phyloP scores from a whole-genome alignment of 2,113 vertebrate species.

The Apteryx mantelli region DNA sequence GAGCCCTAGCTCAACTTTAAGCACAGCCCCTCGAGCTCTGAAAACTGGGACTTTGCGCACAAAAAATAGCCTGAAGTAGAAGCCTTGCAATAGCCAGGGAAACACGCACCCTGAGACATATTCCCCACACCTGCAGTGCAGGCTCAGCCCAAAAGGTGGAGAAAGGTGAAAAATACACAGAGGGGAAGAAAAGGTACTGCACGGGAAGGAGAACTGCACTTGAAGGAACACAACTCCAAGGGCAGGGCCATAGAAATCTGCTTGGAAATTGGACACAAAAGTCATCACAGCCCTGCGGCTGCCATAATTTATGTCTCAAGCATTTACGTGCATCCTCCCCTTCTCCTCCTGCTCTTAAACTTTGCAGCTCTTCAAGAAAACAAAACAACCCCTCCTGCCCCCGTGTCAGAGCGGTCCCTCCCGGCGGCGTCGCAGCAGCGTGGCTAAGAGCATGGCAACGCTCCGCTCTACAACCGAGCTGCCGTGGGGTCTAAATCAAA shows the following conservation, averaged over 20 bases:
- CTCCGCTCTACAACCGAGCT: too few species aligned
- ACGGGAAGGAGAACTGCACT: accelerated
- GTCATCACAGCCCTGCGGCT: neutral
- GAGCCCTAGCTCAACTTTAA: neutral
- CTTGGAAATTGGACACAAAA: neutral
- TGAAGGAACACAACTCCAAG: neutral
- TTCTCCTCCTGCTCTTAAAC: constrained; percentile 1
- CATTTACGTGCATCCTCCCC: neutral
- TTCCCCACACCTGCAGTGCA: accelerated
- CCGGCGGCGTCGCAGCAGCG: accelerated
- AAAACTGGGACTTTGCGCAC: neutral
- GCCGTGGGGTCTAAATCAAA: neutral
- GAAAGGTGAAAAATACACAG: neutral
- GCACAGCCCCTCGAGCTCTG: neutral
- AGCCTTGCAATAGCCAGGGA: neutral
- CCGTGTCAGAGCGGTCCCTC: accelerated
- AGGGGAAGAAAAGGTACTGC: accelerated
- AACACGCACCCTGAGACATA: neutral
- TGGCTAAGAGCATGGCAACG: too few species aligned
- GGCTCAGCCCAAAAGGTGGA: too few species aligned
- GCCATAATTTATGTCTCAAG: neutral
- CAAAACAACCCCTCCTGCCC: neutral
- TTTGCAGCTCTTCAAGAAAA: neutral
- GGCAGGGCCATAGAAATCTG: neutral
- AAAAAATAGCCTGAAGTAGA: neutral